Base-by-base conservation (phyloP, 2,888 invertebrate species). In the Latrodectus hesperus region DNA sequence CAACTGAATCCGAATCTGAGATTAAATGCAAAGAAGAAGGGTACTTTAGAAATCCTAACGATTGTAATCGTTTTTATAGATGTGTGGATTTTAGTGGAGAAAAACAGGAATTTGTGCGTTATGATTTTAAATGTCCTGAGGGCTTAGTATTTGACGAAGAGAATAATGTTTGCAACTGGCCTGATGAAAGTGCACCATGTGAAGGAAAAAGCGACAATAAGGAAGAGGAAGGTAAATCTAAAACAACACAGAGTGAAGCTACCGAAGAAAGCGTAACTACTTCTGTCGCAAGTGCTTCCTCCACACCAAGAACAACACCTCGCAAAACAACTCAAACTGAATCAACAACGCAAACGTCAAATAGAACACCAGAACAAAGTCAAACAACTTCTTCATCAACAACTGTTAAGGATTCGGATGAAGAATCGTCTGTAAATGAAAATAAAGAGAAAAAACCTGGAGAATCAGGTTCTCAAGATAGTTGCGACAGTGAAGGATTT, bases 31-130 rank as follows among this genome's bases (percentile, higher is more conserved):
- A 70, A 60, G 65, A 85, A 55, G 90, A 89, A 79, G 90, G 90
- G 16, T 90, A 89, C 75, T 90, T 89, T 70, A 77, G 90, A 60
- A 85, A 90, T 70, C 89, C 90, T 9, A 84, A 85, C 49, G 89
- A 89, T 79, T 90, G 89, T 88, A 90, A 65, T 89, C 93, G 95
- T 75, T 96, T 96, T 93, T 96, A 96, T 92, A 94, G 96, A 86
- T 96, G 96, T 91, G 96, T 96, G 12, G 96, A 96, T 92, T 96
- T 96, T 91, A 94, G 96, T 91, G 96, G 96, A 91, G 94, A 94
- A 75, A 93, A 94, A 0, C 95, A 95, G 38, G 78, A 74, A 49
- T 88, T 84, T 51, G 71, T 80, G 94, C 95, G 9, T 67, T 96
- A 96, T 92, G 96, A 96, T 91, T 96, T 96, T 91, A 95, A 95